These are phyloP conservation scores for Vanessa cardui DNA, from an alignment of 2,888 invertebrate genomes.

Conservation along the genomic window DNA sequence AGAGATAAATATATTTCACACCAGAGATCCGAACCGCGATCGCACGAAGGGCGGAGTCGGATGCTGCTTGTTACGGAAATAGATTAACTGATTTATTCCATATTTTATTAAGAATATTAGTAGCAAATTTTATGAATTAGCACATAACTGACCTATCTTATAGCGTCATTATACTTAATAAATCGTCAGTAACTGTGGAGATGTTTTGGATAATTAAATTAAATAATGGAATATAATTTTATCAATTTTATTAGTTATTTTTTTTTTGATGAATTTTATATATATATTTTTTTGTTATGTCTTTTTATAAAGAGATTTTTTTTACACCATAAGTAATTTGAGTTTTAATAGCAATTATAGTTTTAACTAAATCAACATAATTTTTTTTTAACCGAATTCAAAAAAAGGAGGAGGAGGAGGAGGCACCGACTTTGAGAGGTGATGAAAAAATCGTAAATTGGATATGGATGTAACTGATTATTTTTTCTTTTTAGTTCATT, in stretches of 20 bases:
- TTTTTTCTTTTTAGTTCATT: too few species aligned
- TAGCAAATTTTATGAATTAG: background rate
- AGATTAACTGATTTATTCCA: slow-evolving; percentile 37
- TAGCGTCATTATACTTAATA: background rate
- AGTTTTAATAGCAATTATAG: too few species aligned
- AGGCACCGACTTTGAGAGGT: too few species aligned
- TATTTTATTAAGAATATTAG: background rate
- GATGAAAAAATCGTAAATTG: too few species aligned
- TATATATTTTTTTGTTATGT: too few species aligned
- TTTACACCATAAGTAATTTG: too few species aligned
- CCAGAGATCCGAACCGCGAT: slow-evolving; percentile 33
- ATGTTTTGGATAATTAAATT: background rate
- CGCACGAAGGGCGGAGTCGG: slow-evolving; percentile 53
- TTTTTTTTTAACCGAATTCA: too few species aligned
- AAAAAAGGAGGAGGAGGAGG: too few species aligned
- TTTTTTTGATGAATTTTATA: too few species aligned
- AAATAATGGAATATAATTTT: background rate
- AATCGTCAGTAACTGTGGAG: background rate
- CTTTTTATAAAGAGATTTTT: too few species aligned
- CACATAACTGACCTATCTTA: slow-evolving; percentile 1
- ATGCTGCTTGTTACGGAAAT: slow-evolving; percentile 58
- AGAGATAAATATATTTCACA: slow-evolving; percentile 53
- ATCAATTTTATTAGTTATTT: background rate
- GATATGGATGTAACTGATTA: too few species aligned
- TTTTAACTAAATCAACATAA: too few species aligned